Evolutionary conservation across 2,113 vertebrate species (phyloP).

Genomic region (Laticauda laticaudata): DNA sequence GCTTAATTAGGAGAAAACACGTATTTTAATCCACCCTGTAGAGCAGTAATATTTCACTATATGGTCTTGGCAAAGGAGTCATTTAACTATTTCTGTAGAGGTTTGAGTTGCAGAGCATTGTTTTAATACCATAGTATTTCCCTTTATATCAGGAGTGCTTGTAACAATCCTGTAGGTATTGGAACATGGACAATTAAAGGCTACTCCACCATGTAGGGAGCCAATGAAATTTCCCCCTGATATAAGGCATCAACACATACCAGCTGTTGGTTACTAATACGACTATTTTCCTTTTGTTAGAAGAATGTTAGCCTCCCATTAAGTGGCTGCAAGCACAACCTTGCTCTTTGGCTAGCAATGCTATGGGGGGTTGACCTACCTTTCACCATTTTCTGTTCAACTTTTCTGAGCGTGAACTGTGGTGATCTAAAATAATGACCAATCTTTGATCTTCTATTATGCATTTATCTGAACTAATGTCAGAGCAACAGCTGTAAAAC

Average conservation of each 20-base stretch:
- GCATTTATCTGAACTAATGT: background rate
- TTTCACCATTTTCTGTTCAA: background rate
- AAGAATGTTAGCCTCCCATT: background rate
- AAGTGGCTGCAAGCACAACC: background rate
- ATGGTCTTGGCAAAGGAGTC: constrained; percentile 74
- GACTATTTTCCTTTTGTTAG: constrained; percentile 11
- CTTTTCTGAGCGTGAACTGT: background rate
- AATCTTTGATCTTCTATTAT: background rate
- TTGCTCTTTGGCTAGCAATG: background rate
- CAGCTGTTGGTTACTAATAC: constrained; percentile 7
- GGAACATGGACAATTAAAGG: constrained; percentile 69
- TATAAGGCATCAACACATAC: constrained; percentile 34
- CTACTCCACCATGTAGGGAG: constrained; percentile 63
- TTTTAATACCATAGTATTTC: constrained; percentile 61
- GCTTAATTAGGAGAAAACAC: constrained; percentile 80
- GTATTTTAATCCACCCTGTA: constrained; percentile 77
- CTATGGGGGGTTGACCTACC: background rate
- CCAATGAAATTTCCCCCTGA: constrained; percentile 43
- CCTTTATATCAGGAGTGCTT: constrained; percentile 50
- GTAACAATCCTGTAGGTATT: constrained; percentile 65
- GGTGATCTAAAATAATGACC: background rate
- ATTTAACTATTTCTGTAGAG: constrained; percentile 72
- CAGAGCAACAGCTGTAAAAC: background rate
- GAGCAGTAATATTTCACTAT: constrained; percentile 74
- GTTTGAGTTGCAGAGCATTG: constrained; percentile 57